phyloP scores from a whole-genome alignment of 2,888 invertebrate species.

The Himalopsyche kuldschensis region DNA sequence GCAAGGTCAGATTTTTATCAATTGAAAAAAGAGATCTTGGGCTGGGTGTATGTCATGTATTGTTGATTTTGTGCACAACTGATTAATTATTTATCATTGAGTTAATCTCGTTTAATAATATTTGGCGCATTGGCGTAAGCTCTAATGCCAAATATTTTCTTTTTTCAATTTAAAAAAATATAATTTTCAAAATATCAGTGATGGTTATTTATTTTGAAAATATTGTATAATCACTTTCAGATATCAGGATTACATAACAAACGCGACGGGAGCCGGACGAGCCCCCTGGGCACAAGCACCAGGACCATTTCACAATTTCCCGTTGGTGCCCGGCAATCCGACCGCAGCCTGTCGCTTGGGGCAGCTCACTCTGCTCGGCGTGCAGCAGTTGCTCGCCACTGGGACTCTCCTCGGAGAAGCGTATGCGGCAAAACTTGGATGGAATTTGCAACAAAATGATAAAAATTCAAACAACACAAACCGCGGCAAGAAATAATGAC shows the following conservation, averaged over 20 bases:
- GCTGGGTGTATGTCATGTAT: too few relatives aligned
- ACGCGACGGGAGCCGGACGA: conserved; percentile 61
- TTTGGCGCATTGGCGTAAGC: too few relatives aligned
- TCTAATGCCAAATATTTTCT: too few relatives aligned
- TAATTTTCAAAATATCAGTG: too few relatives aligned
- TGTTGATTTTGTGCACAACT: too few relatives aligned
- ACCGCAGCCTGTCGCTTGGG: conserved; percentile 76
- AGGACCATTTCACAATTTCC: conserved; percentile 84
- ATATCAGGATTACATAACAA: conserved; percentile 59
- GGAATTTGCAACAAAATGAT: conserved; percentile 43
- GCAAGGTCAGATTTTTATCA: too few relatives aligned
- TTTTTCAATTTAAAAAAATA: too few relatives aligned
- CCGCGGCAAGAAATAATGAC: neutral
- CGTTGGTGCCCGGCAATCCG: conserved; percentile 64
- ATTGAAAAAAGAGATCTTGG: too few relatives aligned
- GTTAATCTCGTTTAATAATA: too few relatives aligned
- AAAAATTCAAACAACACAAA: neutral
- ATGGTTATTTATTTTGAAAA: neutral
- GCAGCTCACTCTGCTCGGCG: conserved; percentile 80
- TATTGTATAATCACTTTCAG: conserved; percentile 47
- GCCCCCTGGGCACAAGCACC: conserved; percentile 74
- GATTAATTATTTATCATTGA: too few relatives aligned
- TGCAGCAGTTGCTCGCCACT: conserved; percentile 79
- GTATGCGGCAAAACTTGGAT: conserved; percentile 53
- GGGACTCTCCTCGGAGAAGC: conserved; percentile 64